Evolutionary conservation across 1,140 invertebrate genomes (phyloP), one percentile per base, ranked within the genome.

Genomic region (Galendromus occidentalis): DNA sequence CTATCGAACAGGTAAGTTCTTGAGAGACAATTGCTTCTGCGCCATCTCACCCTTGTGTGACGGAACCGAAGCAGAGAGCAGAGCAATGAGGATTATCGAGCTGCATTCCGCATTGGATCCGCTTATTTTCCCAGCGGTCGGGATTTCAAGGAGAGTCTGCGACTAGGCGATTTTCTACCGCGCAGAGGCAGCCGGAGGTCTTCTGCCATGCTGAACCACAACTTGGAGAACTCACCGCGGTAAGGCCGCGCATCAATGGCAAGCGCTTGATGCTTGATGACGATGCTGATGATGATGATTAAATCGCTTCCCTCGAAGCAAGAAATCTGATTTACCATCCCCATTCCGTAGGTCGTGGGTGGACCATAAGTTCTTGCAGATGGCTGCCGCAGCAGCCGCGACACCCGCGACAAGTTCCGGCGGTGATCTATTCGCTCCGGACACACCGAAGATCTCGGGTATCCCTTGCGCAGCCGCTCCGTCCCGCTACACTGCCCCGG

Each of bases 381-480:
- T 33, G 30, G 65, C 65, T 6, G 65, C 39, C 22, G 42, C 20
- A 18, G 30, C 47, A 64, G 44, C 44, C 12, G 29, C 30, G 12
- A 47, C 64, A 41, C 28, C 47, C 12, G 55, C 55, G 18, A 33
- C 55, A 29, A 28, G 59, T 2, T 33, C 51, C 22, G 45, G 18
- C 22, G 39, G 25, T 17, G 30, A 18, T 22, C 64, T 42, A 25
- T 33, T 39, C 1, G 51, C 25, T 18, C 18, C 64, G 86, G 72
- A 82, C 82, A 12, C 73, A 51, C 71, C 68, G 64, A 74, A 74
- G 66, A 73, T 73, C 42, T 73, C 73, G 1, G 89, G 90, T 33
- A 91, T 96, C 64, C 91, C 92, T 0, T 88, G 86, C 69, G 88
- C 94, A 7, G 92, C 91, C 0, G 86, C 86, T 0, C 88, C 91